Evolutionary conservation across 2,888 invertebrate genomes (phyloP), one percentile per base, ranked within the genome.

Genomic region (Paralinhomoeus sp.): DNA sequence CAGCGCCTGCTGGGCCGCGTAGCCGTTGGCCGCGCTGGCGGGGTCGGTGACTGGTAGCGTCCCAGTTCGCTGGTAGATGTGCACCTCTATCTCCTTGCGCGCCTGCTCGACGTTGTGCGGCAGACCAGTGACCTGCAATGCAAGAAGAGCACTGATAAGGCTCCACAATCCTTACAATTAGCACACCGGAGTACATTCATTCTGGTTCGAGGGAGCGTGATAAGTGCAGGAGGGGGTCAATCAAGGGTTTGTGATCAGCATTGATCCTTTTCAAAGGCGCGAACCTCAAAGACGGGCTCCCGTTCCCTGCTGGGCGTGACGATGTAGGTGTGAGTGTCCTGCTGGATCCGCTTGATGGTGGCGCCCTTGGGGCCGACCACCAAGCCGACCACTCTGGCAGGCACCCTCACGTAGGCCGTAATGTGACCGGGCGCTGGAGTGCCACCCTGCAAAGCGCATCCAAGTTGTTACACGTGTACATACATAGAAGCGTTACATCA

Each of bases 301-400:
- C 89, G 87, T 66, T 97, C 93, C 47, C 93, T 76, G 49, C 85
- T 85, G 9, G 93, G 91, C 22, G 93, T 93, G 52, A 93, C 89
- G 63, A 93, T 93, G 72, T 93, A 93, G 9, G 93, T 93, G 71
- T 89, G 85, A 44, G 93, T 91, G 64, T 87, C 84, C 67, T 97
- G 93, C 66, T 97, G 97, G 65, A 97, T 97, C 62, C 91, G 78
- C 69, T 97, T 97, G 69, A 97, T 93, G 53, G 97, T 97, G 43
- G 91, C 91, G 44, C 97, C 97, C 66, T 97, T 97, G 44, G 93
- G 91, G 1, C 97, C 97, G 42, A 97, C 97, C 35, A 97, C 93
- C 55, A 97, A 75, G 41, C 97, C 97, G 35, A 97, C 97, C 45
- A 97, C 91, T 64, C 91, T 77, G 71, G 93, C 91, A 35, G 93